Base-by-base conservation (phyloP, 1,140 invertebrate species). In the Ganaspis sp. region DNA sequence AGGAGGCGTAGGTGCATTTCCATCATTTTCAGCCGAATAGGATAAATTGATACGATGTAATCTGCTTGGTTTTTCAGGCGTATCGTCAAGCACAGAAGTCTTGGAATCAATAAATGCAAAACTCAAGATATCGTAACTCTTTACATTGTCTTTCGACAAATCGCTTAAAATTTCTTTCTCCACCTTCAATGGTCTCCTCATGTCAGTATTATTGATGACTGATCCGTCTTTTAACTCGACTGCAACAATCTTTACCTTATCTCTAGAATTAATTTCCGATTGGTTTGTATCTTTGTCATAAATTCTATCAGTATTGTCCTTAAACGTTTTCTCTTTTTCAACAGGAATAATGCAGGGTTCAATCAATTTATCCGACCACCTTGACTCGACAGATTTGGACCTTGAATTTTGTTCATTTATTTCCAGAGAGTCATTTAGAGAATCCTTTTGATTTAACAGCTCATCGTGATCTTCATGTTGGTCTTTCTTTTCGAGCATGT, bases 401-500 rank as follows among this genome's bases (percentile, higher is more conserved):
- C 21, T 64, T 64, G 11, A 64, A 34, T 83, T 78, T 42, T 74
- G 11, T 12, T 74, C 4, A 9, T 2, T 72, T 72, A 23, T 74
- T 12, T 74, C 54, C 17, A 64, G 17, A 21, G 21, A 73, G 42
- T 21, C 26, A 58, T 19, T 64, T 17, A 0, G 4, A 5, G 26
- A 4, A 37, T 34, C 54, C 9, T 82, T 76, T n/a, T 71, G 69
- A 19, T 42, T 45, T 17, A 49, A n/a, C n/a, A 9, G 45, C 8
- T 74, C 74, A 5, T 54, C 54, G 0, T 23, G 34, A n/a, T 83
- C 84, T 4, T 78, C 81, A 11, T 77, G 74, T 23, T 82, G 81
- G 38, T 90, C 89, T 26, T 89, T 87, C 42, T 84, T 86, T 73
- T 91, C 91, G 5, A 91, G 72, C 87, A 92, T 90, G 70, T 91